Evolutionary conservation across 2,113 vertebrate species (phyloP).

Genomic region (Atlantisia rogersi): DNA sequence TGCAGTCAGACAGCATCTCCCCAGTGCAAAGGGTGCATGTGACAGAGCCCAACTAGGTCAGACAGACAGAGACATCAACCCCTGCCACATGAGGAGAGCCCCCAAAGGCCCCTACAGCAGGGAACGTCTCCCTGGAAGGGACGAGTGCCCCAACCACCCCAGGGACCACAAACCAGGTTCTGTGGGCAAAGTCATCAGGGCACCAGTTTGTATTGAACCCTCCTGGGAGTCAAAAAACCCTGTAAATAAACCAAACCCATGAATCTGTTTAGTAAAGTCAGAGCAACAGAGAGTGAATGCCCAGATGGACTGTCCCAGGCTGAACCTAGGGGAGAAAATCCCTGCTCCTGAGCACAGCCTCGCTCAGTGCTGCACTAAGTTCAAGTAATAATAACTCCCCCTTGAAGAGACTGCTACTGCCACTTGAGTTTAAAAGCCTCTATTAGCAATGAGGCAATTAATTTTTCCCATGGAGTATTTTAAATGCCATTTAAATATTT

Average conservation of each 20-base stretch:
- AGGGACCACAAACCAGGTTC: neutral
- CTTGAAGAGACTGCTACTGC: neutral
- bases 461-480: neutral
- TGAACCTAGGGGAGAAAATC: neutral
- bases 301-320: neutral
- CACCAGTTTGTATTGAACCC: neutral
- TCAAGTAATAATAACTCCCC: neutral
- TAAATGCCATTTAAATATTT: neutral
- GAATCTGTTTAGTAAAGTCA: neutral
- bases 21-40: fast-evolving
- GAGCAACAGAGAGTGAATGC: neutral
- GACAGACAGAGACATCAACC: neutral
- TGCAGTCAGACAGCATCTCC: neutral
- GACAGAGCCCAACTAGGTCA: neutral
- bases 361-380: neutral
- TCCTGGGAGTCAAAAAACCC: neutral
- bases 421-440: neutral
- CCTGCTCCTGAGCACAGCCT: neutral
- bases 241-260: neutral
- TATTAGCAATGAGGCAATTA: neutral
- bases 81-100: neutral
- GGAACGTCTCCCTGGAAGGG: neutral
- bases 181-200: fast-evolving
- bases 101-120: neutral
- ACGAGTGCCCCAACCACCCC: neutral